A percentile compares a stretch with the other conserved stretches of the same genome.
These are phyloP conservation scores for Hycleus phaleratus DNA, from an alignment of 1,140 invertebrate species.

Conservation along the genomic window DNA sequence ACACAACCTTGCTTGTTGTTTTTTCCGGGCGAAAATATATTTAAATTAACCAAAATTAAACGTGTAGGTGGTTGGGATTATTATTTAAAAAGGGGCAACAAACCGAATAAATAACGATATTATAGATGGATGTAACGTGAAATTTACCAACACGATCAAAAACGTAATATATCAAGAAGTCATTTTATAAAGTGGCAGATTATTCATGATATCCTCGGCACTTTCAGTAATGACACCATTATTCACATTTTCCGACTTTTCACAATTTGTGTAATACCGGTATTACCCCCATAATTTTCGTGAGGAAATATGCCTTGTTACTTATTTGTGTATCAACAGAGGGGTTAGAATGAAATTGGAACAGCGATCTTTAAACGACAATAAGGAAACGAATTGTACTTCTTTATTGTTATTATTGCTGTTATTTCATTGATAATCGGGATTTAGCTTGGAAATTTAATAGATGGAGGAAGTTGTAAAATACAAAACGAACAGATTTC, in stretches of 20 bases:
- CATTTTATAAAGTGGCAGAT: constrained; percentile 29
- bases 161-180: constrained; percentile 26
- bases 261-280: constrained; percentile 12
- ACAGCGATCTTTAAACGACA: too few species aligned
- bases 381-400: too few species aligned
- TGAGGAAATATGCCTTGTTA: constrained; percentile 5
- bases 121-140: neutral
- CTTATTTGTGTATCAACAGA: too few species aligned
- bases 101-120: neutral
- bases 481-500: too few species aligned
- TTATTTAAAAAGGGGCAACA: constrained; percentile 3
- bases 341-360: too few species aligned
- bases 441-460: too few species aligned
- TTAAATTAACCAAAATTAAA: constrained; percentile 8
- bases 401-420: too few species aligned
- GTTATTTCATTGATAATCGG: too few species aligned
- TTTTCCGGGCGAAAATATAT: neutral
- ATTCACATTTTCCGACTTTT: constrained; percentile 23
- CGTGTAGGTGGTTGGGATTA: constrained; percentile 1
- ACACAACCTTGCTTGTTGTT: neutral
- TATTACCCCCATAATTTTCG: constrained; percentile 12
- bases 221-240: constrained; percentile 24
- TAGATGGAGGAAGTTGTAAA: too few species aligned
- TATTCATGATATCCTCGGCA: constrained; percentile 24
- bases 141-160: constrained; percentile 21